These are phyloP conservation scores for Fragum whitleyi DNA, from an alignment of 2,888 invertebrate species.

Conservation along the genomic window DNA sequence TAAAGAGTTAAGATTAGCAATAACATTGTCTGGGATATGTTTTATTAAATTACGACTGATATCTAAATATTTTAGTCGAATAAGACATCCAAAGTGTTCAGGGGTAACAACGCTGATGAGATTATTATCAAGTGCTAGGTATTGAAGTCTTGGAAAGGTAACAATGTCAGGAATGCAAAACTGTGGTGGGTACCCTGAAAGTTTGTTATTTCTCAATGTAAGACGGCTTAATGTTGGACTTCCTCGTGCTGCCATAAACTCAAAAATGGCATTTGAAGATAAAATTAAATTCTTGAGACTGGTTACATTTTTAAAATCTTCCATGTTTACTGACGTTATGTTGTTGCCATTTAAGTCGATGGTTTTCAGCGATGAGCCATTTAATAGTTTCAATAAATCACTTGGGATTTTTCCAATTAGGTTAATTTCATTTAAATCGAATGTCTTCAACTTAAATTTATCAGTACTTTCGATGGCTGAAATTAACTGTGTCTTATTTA, in stretches of 20 bases:
- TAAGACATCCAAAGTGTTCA: neutral
- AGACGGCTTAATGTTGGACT: neutral
- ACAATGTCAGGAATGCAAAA: neutral
- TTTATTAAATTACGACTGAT: neutral
- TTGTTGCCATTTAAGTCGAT: neutral
- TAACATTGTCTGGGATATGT: neutral
- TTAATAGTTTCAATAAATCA: neutral
- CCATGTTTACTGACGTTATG: neutral
- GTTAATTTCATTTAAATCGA: neutral
- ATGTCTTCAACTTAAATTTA: neutral
- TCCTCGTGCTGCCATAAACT: neutral
- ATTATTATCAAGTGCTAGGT: neutral
- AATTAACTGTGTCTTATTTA: neutral
- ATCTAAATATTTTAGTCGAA: neutral
- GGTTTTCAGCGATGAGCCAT: neutral
- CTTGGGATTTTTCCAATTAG: neutral
- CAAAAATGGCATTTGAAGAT: neutral
- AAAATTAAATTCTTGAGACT: neutral
- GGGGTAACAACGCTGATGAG: neutral
- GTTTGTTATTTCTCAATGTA: neutral
- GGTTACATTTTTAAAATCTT: neutral
- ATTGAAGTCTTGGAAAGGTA: neutral
- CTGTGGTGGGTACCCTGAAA: neutral
- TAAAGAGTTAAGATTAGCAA: neutral
- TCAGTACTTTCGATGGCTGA: neutral